Percentiles rank a stretch among this genome's conserved stretches.
These are phyloP conservation scores for Thunnus albacares DNA, from an alignment of 2,797 vertebrate genomes.

Conservation along the genomic window DNA sequence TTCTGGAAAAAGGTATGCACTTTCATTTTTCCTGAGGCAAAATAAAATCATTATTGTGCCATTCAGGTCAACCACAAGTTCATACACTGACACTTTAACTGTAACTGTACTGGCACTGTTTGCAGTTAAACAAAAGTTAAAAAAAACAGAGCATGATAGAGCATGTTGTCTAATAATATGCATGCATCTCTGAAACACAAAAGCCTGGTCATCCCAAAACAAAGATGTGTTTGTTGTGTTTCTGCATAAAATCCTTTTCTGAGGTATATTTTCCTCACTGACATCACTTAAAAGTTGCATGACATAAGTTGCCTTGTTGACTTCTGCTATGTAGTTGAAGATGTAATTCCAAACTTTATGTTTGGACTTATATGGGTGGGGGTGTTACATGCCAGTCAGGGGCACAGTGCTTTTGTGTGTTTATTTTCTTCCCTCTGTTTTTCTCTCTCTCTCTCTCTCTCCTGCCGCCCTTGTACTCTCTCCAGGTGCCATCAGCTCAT, in stretches of 20 bases:
- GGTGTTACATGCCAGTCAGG: no score
- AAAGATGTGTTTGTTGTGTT: neutral
- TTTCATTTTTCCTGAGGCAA: conserved; percentile 40
- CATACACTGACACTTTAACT: conserved; percentile 23
- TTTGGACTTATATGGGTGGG: no score
- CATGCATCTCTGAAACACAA: neutral
- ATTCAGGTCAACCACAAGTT: conserved; percentile 48
- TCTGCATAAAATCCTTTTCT: neutral
- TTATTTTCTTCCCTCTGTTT: no score
- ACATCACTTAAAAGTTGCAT: neutral
- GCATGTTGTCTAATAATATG: conserved; percentile 15
- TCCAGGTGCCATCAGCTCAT: no score
- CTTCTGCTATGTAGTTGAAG: no score
- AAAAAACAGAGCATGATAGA: conserved; percentile 14
- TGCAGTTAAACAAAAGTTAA: neutral
- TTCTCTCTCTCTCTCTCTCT: no score
- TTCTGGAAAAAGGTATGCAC: neutral
- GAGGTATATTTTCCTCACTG: neutral
- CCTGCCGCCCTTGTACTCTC: no score
- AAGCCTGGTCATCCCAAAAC: neutral
- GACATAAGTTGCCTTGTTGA: neutral
- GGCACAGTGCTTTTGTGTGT: no score
- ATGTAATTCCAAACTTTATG: no score
- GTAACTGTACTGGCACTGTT: conserved; percentile 1
- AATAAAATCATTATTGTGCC: conserved; percentile 46